Conservation (phyloP, 1,140 invertebrate genomes). For the Acromyrmex charruanus region DNA sequence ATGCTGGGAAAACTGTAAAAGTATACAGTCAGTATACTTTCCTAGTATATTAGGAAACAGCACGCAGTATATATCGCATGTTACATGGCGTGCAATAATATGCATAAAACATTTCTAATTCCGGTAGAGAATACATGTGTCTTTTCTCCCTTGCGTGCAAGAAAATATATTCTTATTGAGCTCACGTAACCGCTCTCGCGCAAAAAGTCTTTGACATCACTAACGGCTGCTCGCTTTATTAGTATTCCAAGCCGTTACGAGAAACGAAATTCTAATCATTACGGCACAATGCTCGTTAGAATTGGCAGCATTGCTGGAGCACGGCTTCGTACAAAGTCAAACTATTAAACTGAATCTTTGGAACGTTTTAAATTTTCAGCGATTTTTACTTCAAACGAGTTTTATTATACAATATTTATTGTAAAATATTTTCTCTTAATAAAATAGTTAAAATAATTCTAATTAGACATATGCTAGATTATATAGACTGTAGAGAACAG, state of each 20-base stretch:
- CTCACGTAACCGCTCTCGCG: conserved; percentile 59
- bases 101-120: conserved; percentile 55
- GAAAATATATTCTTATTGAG: conserved; percentile 62
- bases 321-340: not conserved
- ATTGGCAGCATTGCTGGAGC: not conserved
- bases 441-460: not conserved
- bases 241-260: conserved; percentile 65
- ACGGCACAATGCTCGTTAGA: conserved; percentile 15
- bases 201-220: conserved; percentile 71
- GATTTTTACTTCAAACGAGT: not conserved
- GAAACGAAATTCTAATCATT: conserved; percentile 65
- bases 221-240: conserved; percentile 65
- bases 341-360: not conserved
- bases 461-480: not conserved
- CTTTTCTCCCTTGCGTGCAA: not conserved
- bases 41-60: not conserved
- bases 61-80: not conserved
- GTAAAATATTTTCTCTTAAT: not conserved
- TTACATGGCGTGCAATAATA: conserved; percentile 27
- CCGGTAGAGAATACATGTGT: conserved; percentile 20
- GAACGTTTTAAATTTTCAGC: not conserved
- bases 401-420: not conserved
- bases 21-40: not conserved
- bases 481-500: not conserved
- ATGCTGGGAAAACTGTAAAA: not conserved